Percentiles rank a stretch among this genome's conserved stretches.
Conservation (phyloP, 2,888 invertebrate genomes). For the Tromatobia lineatoria region DNA sequence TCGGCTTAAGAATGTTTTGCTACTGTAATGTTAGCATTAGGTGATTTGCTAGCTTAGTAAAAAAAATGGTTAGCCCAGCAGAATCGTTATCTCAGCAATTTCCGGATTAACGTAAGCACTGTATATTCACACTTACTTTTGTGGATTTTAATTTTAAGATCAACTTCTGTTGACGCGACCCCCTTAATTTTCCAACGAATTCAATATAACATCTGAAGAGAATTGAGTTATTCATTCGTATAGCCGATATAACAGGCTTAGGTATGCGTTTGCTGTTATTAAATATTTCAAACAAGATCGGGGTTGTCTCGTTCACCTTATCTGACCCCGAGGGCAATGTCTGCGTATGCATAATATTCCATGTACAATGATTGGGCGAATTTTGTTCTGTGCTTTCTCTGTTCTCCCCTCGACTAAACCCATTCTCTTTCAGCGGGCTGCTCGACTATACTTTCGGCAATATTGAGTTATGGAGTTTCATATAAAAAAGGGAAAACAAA, state of each 20-base stretch:
- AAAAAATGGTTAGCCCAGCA: too few species aligned
- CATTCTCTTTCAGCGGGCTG: slow-evolving; percentile 31
- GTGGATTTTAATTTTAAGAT: too few species aligned
- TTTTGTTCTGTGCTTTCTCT: slow-evolving; percentile 27
- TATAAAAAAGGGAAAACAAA: slow-evolving; percentile 42
- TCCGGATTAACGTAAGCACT: too few species aligned
- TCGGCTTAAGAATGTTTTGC: too few species aligned
- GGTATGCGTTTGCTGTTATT: background rate
- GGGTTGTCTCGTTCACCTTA: slow-evolving; percentile 3
- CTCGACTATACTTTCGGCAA: slow-evolving; percentile 21
- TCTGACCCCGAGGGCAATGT: slow-evolving; percentile 10
- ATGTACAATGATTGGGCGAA: slow-evolving; percentile 32
- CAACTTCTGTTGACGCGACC: background rate
- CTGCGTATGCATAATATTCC: background rate
- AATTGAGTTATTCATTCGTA: slow-evolving; percentile 16
- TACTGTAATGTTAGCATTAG: too few species aligned
- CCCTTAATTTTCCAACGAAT: background rate
- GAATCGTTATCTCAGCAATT: too few species aligned
- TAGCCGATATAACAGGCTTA: background rate
- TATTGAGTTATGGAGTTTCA: slow-evolving; percentile 51
- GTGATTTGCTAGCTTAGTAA: too few species aligned
- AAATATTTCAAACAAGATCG: slow-evolving; percentile 42
- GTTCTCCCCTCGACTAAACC: slow-evolving; percentile 24
- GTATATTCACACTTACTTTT: too few species aligned
- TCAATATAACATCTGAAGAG: slow-evolving; percentile 7